Percentiles rank a stretch among this genome's conserved stretches.
Evolutionary conservation across 2,888 invertebrate species (phyloP).

Genomic region (Iselma pallidipennis): DNA sequence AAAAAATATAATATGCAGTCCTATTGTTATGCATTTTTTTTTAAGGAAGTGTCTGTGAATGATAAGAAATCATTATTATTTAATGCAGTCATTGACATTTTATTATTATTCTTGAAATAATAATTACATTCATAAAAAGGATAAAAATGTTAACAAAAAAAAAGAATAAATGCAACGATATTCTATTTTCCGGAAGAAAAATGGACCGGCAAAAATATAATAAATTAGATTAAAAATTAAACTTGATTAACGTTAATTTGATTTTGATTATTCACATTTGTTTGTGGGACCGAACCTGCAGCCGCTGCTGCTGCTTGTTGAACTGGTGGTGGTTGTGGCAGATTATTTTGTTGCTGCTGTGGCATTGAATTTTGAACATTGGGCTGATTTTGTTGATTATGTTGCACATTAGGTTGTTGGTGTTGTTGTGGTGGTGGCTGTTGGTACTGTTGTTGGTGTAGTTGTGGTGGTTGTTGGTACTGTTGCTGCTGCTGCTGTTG

Average conservation of each 20-base stretch:
- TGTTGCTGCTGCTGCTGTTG: constrained; percentile 37
- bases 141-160: background rate
- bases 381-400: constrained; percentile 32
- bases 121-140: background rate
- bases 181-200: too few species aligned
- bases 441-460: constrained; percentile 26
- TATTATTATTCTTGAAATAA: constrained; percentile 2
- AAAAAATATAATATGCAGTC: too few species aligned
- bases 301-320: constrained; percentile 1
- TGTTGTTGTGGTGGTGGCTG: constrained; percentile 37
- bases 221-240: constrained; percentile 11
- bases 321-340: constrained; percentile 3
- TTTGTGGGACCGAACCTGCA: background rate
- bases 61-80: background rate
- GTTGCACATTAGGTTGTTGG: constrained; percentile 55
- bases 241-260: constrained; percentile 11
- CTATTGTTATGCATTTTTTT: too few species aligned
- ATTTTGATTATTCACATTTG: background rate
- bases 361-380: constrained; percentile 3
- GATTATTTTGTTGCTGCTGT: constrained; percentile 3
- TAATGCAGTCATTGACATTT: background rate
- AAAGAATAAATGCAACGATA: constrained; percentile 11
- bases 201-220: constrained; percentile 9
- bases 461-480: constrained; percentile 37
- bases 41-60: too few species aligned